Evolutionary conservation across 2,113 vertebrate species (phyloP), one percentile per base, ranked within the genome.

Genomic region (Seriola rivoliana): DNA sequence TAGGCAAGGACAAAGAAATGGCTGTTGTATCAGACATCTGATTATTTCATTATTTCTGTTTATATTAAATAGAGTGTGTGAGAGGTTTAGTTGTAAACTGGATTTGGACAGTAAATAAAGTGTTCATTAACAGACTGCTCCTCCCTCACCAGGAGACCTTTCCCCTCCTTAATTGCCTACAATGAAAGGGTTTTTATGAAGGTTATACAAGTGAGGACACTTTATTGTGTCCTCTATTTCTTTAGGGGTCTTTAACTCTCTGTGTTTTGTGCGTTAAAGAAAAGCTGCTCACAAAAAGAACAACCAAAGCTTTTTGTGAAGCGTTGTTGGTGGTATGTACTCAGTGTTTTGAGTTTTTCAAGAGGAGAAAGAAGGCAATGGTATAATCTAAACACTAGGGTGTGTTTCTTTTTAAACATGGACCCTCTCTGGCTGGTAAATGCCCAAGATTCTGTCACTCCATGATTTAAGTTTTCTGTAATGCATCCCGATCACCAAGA

Each of bases 121-220:
- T 19, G 0, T 34, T 57, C 34, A 74, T 65, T 19, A 25, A 75
- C 21, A 52, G 63, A 10, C 66, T 0, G 59, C 65, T 57, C 64
- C 48, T 12, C 58, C 29, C 16, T 79, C 32, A 36, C 0, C 32
- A 5, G 44, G 40, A 21, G 36, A 59, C 72, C 14, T 57, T n/a
- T 68, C 42, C 13, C 70, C 11, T 38, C 62, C 75, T 76, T 81
- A 85, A 68, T 62, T 71, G 55, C 63, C 62, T 58, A 42, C 54
- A 50, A 7, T 78, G 29, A 82, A 81, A 36, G 50, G 42, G 40
- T 25, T 65, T 85, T 72, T 62, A 75, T 19, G 38, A 19, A 8
- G 81, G 29, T 29, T 29, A 11, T 60, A 54, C 46, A 64, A 29
- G 46, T 9, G 42, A 54, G 9, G 46, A 36, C 67, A 62, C n/a